Conservation (phyloP, 2,113 vertebrate species). For the Sprattus sprattus region DNA sequence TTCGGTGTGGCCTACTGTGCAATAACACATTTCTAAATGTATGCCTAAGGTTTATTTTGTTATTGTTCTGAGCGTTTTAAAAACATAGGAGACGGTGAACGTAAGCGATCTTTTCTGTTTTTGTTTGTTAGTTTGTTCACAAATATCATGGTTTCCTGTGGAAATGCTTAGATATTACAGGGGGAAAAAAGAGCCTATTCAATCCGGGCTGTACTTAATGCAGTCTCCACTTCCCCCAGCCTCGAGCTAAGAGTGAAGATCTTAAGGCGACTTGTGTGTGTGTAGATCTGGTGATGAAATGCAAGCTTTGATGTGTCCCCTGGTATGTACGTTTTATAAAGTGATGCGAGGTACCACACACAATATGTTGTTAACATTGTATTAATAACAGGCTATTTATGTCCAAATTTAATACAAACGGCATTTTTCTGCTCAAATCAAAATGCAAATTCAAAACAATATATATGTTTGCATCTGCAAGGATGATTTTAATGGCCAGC, state of each 20-base stretch:
- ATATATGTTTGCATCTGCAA: not conserved
- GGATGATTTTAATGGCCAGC: slow-evolving; percentile 55
- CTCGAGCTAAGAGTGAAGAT: not conserved
- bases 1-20: slow-evolving; percentile 57
- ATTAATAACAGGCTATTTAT: not conserved
- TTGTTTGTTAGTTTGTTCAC: slow-evolving; percentile 66
- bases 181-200: not conserved
- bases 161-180: slow-evolving; percentile 80
- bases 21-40: slow-evolving; percentile 60
- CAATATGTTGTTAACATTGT: not conserved
- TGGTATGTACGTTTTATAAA: not conserved
- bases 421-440: not conserved
- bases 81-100: not conserved
- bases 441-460: slow-evolving; percentile 1
- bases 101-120: slow-evolving; percentile 45
- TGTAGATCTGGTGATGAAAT: not conserved
- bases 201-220: not conserved
- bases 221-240: not conserved
- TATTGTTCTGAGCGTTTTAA: not conserved
- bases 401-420: not conserved
- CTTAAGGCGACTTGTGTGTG: not conserved
- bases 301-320: not conserved
- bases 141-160: slow-evolving; percentile 88
- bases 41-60: slow-evolving; percentile 60
- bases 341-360: not conserved